Conservation (phyloP, 2,113 vertebrate species). For the Semicossyphus pulcher region DNA sequence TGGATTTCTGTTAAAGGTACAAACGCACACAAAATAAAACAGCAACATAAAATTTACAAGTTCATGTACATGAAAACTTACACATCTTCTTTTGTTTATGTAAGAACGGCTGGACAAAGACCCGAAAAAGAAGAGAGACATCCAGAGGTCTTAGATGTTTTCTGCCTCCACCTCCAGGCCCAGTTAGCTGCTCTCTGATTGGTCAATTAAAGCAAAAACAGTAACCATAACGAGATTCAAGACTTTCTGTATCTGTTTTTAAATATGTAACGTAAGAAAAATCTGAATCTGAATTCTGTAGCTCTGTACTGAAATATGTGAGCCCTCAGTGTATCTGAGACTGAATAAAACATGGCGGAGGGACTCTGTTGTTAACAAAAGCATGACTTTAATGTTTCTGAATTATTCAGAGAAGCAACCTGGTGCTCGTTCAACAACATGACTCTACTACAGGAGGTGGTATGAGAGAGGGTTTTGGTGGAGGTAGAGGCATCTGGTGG, state of each 20-base stretch:
- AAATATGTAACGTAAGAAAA: neutral
- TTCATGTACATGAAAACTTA: neutral
- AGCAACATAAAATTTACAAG: too few species aligned
- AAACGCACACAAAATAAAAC: neutral
- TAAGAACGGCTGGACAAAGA: neutral
- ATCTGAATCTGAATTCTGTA: neutral
- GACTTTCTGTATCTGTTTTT: too few species aligned
- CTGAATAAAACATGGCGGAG: conserved; percentile 70
- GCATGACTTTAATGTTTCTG: conserved; percentile 62
- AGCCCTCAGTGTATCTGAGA: neutral
- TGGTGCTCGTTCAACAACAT: conserved; percentile 25
- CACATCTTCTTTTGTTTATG: neutral
- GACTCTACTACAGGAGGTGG: neutral
- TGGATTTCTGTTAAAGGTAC: neutral
- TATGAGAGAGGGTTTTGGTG: too few species aligned
- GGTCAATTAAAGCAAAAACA: neutral
- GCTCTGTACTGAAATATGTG: neutral
- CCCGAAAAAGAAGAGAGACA: neutral
- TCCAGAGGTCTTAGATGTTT: too few species aligned
- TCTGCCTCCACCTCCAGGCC: neutral
- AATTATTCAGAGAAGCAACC: conserved; percentile 64
- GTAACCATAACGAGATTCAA: neutral
- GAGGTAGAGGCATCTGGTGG: too few species aligned
- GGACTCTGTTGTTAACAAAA: conserved; percentile 62
- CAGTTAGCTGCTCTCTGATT: conserved; percentile 1